phyloP scores from a whole-genome alignment of 2,113 vertebrate species.

The Marmota monax region DNA sequence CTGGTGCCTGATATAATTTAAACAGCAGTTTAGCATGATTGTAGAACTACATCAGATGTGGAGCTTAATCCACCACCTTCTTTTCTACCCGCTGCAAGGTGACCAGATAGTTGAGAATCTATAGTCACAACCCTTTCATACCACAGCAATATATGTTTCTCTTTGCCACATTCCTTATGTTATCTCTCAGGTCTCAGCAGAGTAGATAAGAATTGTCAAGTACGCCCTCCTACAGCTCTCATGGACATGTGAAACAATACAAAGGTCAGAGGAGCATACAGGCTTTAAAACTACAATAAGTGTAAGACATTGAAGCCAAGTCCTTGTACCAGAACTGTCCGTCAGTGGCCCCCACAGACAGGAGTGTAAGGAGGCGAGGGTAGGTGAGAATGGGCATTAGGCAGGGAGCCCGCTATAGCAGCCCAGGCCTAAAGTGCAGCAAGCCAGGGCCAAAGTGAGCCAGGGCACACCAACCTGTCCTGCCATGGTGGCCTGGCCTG shows the following conservation, averaged over 20 bases:
- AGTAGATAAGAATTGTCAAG: not conserved
- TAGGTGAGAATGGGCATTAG: no score
- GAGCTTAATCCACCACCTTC: not conserved
- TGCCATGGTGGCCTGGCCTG: no score
- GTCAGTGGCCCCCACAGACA: no score
- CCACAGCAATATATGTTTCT: not conserved
- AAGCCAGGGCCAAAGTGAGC: no score
- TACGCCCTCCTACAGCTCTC: not conserved
- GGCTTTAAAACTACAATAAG: not conserved
- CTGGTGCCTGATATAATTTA: not conserved
- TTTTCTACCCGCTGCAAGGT: not conserved
- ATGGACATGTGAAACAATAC: not conserved
- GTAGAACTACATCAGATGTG: not conserved
- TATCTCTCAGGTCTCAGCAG: not conserved
- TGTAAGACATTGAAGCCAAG: no score
- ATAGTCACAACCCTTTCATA: not conserved
- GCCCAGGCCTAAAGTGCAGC: no score
- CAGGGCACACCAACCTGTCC: no score
- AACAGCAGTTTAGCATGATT: not conserved
- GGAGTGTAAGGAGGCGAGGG: no score
- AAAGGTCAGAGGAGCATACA: not conserved
- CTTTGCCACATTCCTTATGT: not conserved
- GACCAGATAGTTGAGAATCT: not conserved
- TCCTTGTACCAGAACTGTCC: no score
- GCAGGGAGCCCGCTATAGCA: no score